Conservation (phyloP, 2,113 vertebrate genomes). For the Uria aalge region DNA sequence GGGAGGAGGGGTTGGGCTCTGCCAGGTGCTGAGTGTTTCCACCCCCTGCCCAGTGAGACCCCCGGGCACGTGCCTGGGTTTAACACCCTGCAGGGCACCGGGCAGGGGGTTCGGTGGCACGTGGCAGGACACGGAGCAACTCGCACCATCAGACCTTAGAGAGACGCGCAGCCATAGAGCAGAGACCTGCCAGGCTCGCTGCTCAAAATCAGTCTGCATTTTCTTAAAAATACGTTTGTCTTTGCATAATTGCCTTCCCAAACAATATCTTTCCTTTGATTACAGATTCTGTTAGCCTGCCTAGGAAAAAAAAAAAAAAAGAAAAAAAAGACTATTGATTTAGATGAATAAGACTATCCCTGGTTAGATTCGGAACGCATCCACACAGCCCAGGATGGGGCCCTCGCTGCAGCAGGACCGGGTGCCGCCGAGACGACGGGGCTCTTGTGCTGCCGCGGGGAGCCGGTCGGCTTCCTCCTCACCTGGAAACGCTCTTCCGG, state of each 20-base stretch:
- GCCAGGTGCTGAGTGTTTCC: fast-evolving
- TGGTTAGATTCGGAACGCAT: not conserved
- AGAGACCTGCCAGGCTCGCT: not conserved
- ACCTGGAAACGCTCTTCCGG: fast-evolving
- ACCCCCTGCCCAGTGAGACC: fast-evolving
- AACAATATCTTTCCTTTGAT: not conserved
- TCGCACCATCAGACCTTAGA: fast-evolving
- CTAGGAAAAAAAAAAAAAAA: not conserved
- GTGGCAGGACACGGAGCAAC: fast-evolving
- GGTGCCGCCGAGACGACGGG: fast-evolving
- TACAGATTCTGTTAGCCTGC: not conserved
- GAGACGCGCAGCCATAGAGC: fast-evolving
- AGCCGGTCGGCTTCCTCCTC: not conserved
- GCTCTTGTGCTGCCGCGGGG: not conserved
- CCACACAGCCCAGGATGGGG: not conserved
- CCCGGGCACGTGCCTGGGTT: fast-evolving
- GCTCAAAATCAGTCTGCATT: fast-evolving
- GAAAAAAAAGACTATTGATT: not conserved
- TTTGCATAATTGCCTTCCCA: not conserved
- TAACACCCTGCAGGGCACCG: fast-evolving
- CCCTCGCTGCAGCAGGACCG: not conserved
- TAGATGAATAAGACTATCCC: not conserved
- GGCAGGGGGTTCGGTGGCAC: not conserved
- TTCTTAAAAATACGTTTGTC: not conserved
- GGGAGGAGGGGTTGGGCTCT: not conserved